A percentile compares a stretch with the other conserved stretches of the same genome.
phyloP scores from a whole-genome alignment of 2,888 invertebrate species.

The Hypselothyrea guttata region DNA sequence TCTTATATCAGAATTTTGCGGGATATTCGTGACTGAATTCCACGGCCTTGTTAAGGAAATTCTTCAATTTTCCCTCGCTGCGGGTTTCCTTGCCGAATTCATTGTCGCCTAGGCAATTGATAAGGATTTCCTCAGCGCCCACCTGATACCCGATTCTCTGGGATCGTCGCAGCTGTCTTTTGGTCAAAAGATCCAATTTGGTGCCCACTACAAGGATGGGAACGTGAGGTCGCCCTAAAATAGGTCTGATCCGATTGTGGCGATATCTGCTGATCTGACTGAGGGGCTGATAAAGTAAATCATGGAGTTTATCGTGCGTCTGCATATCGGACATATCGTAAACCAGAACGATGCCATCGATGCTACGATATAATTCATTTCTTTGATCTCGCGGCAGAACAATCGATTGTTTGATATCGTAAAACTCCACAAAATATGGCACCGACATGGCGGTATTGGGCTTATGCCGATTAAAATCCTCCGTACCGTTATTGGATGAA shows the following conservation, averaged over 20 bases:
- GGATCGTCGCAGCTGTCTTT: constrained; percentile 21
- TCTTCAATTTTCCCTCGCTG: constrained; percentile 45
- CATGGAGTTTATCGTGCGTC: constrained; percentile 54
- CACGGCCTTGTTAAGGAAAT: constrained; percentile 51
- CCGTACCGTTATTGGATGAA: constrained; percentile 47
- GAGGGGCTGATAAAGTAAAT: constrained; percentile 55
- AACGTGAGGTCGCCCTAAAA: constrained; percentile 43
- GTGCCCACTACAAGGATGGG: constrained; percentile 65
- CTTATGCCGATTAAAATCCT: too few species aligned
- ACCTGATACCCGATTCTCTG: constrained; percentile 53
- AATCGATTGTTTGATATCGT: constrained; percentile 41
- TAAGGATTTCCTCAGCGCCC: constrained; percentile 48
- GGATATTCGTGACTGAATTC: constrained; percentile 59
- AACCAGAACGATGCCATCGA: constrained; percentile 58
- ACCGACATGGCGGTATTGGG: too few species aligned
- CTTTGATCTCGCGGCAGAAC: constrained; percentile 33
- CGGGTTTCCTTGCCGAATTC: too few species aligned
- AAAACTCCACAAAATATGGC: constrained; percentile 61
- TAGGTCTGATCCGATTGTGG: constrained; percentile 31
- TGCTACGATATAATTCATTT: constrained; percentile 34
- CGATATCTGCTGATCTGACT: constrained; percentile 46
- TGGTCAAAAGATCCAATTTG: constrained; percentile 40
- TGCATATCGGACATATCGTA: constrained; percentile 45
- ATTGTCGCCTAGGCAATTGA: constrained; percentile 51
- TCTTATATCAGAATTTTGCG: neutral